A percentile compares a stretch with the other conserved stretches of the same genome.
phyloP scores from a whole-genome alignment of 1,140 invertebrate species.

The Drosophila nasuta region DNA sequence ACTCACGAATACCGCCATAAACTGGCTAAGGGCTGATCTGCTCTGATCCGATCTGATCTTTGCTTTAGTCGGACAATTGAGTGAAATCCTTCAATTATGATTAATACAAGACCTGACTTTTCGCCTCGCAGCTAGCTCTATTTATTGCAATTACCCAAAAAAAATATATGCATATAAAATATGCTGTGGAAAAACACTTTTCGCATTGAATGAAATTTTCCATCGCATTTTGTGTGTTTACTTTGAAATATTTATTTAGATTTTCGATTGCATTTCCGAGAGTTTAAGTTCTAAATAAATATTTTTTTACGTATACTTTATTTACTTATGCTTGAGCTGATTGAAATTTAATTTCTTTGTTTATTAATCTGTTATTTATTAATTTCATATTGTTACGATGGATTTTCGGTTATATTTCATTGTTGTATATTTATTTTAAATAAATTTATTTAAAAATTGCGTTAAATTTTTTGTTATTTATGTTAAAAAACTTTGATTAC shows the following conservation, averaged over 20 bases:
- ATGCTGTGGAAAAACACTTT: not conserved
- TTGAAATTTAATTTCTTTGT: not conserved
- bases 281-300: not conserved
- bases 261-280: not conserved
- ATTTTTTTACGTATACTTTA: not conserved
- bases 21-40: conserved; percentile 35
- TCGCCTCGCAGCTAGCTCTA: too few species aligned
- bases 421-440: too few species aligned
- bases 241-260: not conserved
- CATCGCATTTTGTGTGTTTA: not conserved
- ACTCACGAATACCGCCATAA: conserved; percentile 6
- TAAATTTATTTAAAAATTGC: too few species aligned
- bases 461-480: too few species aligned
- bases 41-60: not conserved
- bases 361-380: not conserved
- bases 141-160: too few species aligned
- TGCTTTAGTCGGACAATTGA: conserved; percentile 15
- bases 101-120: conserved; percentile 6
- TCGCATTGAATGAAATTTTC: not conserved
- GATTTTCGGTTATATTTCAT: too few species aligned
- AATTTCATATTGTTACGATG: too few species aligned
- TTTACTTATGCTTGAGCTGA: too few species aligned
- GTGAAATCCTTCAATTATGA: conserved; percentile 35
- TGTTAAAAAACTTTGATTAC: too few species aligned
- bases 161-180: not conserved